Conservation (phyloP, 2,113 vertebrate species). For the Prinia subflava region DNA sequence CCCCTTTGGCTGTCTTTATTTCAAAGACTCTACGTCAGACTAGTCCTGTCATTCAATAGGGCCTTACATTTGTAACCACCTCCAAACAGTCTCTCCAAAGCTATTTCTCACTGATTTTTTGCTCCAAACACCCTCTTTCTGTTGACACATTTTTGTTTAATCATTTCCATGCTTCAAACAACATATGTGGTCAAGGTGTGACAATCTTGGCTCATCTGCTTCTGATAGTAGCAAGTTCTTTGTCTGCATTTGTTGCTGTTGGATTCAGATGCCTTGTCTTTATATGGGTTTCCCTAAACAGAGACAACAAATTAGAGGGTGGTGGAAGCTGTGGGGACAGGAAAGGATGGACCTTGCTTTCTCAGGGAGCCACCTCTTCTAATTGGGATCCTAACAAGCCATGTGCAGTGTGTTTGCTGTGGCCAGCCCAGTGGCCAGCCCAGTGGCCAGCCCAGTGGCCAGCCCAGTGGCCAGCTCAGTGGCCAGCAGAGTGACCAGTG, state of each 20-base stretch:
- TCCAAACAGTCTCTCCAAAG: not conserved
- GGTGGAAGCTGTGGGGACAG: not conserved
- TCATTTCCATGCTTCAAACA: not conserved
- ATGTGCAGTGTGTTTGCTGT: not conserved
- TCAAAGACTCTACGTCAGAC: not conserved
- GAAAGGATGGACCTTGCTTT: not conserved
- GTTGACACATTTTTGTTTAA: not conserved
- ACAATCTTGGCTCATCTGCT: not conserved
- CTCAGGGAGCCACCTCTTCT: not conserved
- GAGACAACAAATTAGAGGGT: not conserved
- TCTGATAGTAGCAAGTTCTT: not conserved
- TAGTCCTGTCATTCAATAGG: not conserved
- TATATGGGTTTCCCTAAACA: not conserved
- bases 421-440: not conserved
- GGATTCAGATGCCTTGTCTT: not conserved
- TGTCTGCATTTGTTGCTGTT: not conserved
- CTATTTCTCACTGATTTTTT: not conserved
- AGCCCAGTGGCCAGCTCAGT: not conserved
- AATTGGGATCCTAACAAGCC: accelerated
- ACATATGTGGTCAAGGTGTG: not conserved
- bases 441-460: not conserved
- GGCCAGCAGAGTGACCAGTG: not conserved
- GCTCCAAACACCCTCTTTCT: not conserved
- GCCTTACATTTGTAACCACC: not conserved
- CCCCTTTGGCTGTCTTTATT: not conserved